Base-by-base conservation (phyloP, 2,113 vertebrate species). In the Cyanoliseus patagonus region DNA sequence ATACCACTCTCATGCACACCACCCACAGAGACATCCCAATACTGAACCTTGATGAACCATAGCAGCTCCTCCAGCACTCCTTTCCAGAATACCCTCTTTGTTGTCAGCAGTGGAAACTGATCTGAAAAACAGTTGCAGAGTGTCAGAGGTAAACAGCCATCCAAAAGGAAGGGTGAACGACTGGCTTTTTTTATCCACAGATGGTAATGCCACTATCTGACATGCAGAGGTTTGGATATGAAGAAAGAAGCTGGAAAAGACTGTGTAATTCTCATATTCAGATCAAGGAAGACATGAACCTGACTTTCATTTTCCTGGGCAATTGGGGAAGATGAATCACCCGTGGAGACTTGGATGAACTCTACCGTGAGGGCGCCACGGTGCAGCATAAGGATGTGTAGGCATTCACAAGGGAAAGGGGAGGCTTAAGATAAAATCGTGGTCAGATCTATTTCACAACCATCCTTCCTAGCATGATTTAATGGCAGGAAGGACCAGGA, bases 71-170 rank as follows among this genome's bases (percentile, higher is more conserved):
- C 99, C 84, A 99, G 96, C 69, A 99, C 99, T 47, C 98, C 99
- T 95, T 98, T 99, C 99, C 99, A 99, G 97, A 99, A 99, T 3
- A 99, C 99, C 52, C 95, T 98, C 96, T 99, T 99, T 13, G 99
- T 99, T 3, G 99, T 99, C 75, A 99, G 96, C 96, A 99, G 94
- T 6, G 99, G 99, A 96, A 99, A 99, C 96, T 99, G 98, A 95
- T 98, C 99, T 99, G 46, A 31, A 98, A 98, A 95, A 97, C n/a
- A 96, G 70, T 70, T 63, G 75, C 37, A 46, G 27, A 63, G 30
- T 0, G 9, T 88, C 67, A 91, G 52, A 24, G 19, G 16, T 37
- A 22, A 53, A 10, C 33, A 68, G n/a, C 5, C 2, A 39, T 33
- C 39, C 10, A 2, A 17, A 23, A 76, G 31, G 7, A 20, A 76